Percentiles rank a stretch among this genome's conserved stretches.
These are phyloP conservation scores for Gallinago solitaria DNA, from an alignment of 2,797 vertebrate genomes.

Conservation along the genomic window DNA sequence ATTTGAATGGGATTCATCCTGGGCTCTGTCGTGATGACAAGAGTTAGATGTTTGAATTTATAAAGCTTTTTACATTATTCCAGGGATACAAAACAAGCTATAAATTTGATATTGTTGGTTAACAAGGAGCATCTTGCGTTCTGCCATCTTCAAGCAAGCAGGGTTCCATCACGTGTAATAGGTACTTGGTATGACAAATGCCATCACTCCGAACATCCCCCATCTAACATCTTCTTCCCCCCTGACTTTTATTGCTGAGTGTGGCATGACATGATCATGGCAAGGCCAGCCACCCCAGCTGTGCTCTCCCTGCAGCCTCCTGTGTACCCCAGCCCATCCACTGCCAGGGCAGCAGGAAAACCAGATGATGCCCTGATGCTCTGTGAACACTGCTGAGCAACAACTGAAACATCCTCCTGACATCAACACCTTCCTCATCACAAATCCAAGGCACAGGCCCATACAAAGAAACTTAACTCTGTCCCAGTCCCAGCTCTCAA, in stretches of 20 bases:
- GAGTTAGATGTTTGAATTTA: neutral
- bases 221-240: neutral
- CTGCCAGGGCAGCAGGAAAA: too few relatives aligned
- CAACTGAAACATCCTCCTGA: too few relatives aligned
- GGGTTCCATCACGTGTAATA: accelerated
- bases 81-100: neutral
- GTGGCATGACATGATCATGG: too few relatives aligned
- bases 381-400: too few relatives aligned
- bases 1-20: neutral
- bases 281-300: neutral
- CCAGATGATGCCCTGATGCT: too few relatives aligned
- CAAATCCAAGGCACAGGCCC: too few relatives aligned
- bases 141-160: neutral
- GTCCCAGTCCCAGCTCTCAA: too few relatives aligned
- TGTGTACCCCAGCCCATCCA: too few relatives aligned
- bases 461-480: too few relatives aligned
- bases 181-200: neutral
- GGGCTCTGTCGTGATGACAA: neutral
- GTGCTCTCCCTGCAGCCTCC: too few relatives aligned
- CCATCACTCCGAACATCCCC: neutral
- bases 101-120: neutral
- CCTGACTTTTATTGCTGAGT: neutral
- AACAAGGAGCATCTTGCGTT: neutral
- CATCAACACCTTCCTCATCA: too few relatives aligned
- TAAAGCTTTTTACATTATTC: neutral